Conservation (phyloP, 1,140 invertebrate genomes). For the Sycophila sp. region DNA sequence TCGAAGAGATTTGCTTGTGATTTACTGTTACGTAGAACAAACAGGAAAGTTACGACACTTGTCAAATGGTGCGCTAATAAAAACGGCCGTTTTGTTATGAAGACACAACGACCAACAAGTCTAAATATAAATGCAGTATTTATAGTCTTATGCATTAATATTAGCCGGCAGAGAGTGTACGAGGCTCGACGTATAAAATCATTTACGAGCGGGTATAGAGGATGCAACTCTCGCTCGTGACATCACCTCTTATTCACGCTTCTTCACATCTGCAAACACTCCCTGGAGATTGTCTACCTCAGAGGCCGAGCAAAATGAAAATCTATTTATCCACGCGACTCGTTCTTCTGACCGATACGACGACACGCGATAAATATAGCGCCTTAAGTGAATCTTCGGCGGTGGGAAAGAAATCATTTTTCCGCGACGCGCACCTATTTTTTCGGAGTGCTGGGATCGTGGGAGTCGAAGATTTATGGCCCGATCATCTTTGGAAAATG, state of each 20-base stretch:
- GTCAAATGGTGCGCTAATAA: too few relatives aligned
- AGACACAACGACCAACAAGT: too few relatives aligned
- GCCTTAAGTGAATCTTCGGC: neutral
- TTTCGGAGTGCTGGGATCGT: neutral
- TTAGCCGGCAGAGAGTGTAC: neutral
- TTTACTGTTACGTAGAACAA: too few relatives aligned
- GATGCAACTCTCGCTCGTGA: neutral
- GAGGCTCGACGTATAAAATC: neutral
- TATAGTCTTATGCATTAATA: too few relatives aligned
- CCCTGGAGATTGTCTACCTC: conserved; percentile 2
- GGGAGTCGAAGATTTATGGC: neutral
- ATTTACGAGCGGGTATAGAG: neutral
- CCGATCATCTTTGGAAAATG: neutral
- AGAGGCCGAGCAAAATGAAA: neutral
- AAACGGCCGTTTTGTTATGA: too few relatives aligned
- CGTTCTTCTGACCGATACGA: neutral
- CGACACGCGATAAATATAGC: neutral
- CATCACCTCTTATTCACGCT: conserved; percentile 7
- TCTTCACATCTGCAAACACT: neutral
- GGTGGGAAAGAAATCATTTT: neutral
- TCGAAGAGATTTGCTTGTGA: too few relatives aligned
- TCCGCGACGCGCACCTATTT: too few relatives aligned
- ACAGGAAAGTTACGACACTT: too few relatives aligned
- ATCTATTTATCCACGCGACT: conserved; percentile 15
- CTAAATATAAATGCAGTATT: too few relatives aligned